Evolutionary conservation across 2,797 vertebrate species (phyloP).

Genomic region (Fistularia tabacaria): DNA sequence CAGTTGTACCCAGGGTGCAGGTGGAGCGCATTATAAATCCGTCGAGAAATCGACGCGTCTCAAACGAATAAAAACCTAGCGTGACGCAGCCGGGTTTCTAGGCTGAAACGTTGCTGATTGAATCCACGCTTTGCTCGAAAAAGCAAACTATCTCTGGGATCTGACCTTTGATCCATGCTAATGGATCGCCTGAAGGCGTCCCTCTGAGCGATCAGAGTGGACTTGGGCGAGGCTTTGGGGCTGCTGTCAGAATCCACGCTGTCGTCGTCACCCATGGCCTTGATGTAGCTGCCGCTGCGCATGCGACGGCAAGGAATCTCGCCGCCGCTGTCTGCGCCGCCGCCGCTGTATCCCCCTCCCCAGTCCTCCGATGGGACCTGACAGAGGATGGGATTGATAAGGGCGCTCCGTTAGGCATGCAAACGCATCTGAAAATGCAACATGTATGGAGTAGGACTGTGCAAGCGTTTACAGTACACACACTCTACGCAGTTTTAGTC

Average conservation of each 20-base stretch:
- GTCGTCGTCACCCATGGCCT: slow-evolving; percentile 99
- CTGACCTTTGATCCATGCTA: slow-evolving; percentile 93
- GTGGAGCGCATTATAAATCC: too few relatives aligned
- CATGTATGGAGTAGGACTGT: slow-evolving; percentile 4
- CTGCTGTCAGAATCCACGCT: slow-evolving; percentile 91
- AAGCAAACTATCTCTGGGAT: slow-evolving; percentile 37
- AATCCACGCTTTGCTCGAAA: neutral
- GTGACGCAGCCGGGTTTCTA: neutral
- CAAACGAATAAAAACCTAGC: neutral
- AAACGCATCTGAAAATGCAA: slow-evolving; percentile 2
- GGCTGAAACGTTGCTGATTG: neutral
- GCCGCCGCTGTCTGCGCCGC: slow-evolving; percentile 76
- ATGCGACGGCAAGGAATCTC: slow-evolving; percentile 97
- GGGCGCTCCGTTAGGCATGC: too few relatives aligned
- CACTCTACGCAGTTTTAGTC: slow-evolving; percentile 22
- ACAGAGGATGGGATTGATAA: slow-evolving; percentile 21
- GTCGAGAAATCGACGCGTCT: too few relatives aligned
- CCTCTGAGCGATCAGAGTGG: slow-evolving; percentile 80
- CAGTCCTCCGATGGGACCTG: slow-evolving; percentile 97
- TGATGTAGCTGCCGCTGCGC: slow-evolving; percentile 99
- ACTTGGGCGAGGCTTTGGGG: slow-evolving; percentile 88
- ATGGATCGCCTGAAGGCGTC: slow-evolving; percentile 91
- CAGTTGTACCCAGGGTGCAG: too few relatives aligned
- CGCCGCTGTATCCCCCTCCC: slow-evolving; percentile 81
- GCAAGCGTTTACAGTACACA: slow-evolving; percentile 19